These are phyloP conservation scores for Criorhina ranunculi DNA, from an alignment of 2,888 invertebrate species.

Conservation along the genomic window DNA sequence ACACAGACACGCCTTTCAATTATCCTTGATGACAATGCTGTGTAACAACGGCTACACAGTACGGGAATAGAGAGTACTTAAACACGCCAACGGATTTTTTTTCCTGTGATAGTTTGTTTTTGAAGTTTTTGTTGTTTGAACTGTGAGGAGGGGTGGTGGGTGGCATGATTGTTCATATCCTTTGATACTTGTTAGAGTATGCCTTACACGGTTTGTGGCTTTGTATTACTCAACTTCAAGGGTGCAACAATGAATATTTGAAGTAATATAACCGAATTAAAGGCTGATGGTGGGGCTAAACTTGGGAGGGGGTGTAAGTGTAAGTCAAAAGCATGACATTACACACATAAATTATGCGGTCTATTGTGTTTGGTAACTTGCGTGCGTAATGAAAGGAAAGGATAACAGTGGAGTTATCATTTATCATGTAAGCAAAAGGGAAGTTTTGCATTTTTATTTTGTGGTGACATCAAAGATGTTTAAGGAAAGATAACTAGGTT, in stretches of 20 bases:
- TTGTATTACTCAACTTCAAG: constrained; percentile 14
- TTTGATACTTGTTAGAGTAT: constrained; percentile 24
- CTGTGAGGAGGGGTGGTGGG: constrained; percentile 20
- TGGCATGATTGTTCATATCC: constrained; percentile 24
- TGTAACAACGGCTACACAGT: constrained; percentile 29
- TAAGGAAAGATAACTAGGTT: background rate
- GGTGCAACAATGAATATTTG: constrained; percentile 54
- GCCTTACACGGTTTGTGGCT: constrained; percentile 8
- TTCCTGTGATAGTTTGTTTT: constrained; percentile 17
- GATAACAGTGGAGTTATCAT: constrained; percentile 47
- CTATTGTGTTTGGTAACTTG: constrained; percentile 36
- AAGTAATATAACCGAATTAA: constrained; percentile 36
- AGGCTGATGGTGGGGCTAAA: constrained; percentile 2
- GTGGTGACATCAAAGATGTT: constrained; percentile 7
- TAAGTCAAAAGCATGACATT: constrained; percentile 64
- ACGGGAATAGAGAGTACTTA: constrained; percentile 9
- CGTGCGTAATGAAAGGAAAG: constrained; percentile 51
- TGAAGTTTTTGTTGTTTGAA: background rate
- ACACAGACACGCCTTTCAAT: constrained; percentile 71
- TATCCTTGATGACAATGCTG: constrained; percentile 68
- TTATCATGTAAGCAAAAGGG: constrained; percentile 35
- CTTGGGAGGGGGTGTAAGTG: constrained; percentile 16
- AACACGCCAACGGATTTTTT: constrained; percentile 48
- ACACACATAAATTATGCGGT: constrained; percentile 56
- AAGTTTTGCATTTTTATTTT: constrained; percentile 28